These are phyloP conservation scores for Campopleginae sp. DNA, from an alignment of 2,888 invertebrate species.

Conservation along the genomic window DNA sequence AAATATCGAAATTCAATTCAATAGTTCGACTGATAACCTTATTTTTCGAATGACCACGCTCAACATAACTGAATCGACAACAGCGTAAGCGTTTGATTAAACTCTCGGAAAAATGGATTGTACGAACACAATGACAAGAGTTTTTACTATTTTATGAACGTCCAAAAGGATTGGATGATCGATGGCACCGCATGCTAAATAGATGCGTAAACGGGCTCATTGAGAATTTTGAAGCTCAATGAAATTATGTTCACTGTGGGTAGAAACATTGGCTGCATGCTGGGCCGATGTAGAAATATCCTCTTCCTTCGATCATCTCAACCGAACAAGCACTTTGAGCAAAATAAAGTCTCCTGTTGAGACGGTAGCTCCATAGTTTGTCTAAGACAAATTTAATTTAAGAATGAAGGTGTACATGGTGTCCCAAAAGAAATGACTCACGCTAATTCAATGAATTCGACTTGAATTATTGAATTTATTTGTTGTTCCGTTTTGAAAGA, in stretches of 20 bases:
- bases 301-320: conserved; percentile 50
- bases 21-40: neutral
- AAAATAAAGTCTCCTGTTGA: conserved; percentile 54
- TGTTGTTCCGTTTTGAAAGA: neutral
- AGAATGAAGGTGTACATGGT: neutral
- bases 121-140: neutral
- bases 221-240: conserved; percentile 43
- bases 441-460: neutral
- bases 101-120: neutral
- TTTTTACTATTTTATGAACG: neutral
- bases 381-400: neutral
- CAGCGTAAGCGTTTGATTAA: neutral
- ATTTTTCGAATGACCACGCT: neutral
- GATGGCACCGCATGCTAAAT: conserved; percentile 7
- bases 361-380: conserved; percentile 31
- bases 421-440: neutral
- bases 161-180: neutral
- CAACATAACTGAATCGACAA: neutral
- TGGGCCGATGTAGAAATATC: conserved; percentile 39
- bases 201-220: conserved; percentile 44
- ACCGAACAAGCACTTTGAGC: conserved; percentile 19
- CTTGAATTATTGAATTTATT: neutral
- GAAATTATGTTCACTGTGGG: conserved; percentile 38
- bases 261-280: conserved; percentile 19
- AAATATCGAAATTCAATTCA: neutral